phyloP scores from a whole-genome alignment of 1,140 invertebrate species.

The Xylocopa sonorina region DNA sequence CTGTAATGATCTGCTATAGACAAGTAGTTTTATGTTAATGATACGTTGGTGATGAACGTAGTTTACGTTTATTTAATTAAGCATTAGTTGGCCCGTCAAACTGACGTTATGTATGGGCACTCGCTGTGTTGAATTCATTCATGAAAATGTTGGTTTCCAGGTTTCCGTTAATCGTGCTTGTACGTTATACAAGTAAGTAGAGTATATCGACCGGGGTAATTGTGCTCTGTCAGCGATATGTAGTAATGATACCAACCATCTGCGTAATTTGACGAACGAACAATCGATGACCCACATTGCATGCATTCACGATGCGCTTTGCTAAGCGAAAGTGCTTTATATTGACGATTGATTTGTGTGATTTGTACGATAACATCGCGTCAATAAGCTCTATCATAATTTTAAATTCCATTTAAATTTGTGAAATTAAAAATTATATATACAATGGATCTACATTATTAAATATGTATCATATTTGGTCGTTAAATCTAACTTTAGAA shows the following conservation, averaged over 20 bases:
- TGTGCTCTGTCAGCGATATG: not conserved
- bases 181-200: not conserved
- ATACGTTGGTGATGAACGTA: too few relatives aligned
- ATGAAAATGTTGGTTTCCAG: not conserved
- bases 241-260: constrained; percentile 3
- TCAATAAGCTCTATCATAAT: too few relatives aligned
- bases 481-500: too few relatives aligned
- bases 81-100: not conserved
- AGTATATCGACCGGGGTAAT: not conserved
- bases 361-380: not conserved
- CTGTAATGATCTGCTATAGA: too few relatives aligned
- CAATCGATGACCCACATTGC: constrained; percentile 26
- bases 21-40: too few relatives aligned
- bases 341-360: not conserved
- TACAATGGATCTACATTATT: not conserved
- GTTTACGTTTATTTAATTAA: not conserved
- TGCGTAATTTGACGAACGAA: constrained; percentile 17
- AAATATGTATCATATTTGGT: too few relatives aligned
- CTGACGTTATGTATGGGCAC: not conserved
- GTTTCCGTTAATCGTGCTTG: not conserved
- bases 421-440: too few relatives aligned
- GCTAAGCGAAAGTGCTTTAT: not conserved
- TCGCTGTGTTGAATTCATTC: not conserved
- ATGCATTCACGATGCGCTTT: constrained; percentile 4
- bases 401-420: too few relatives aligned